phyloP scores from a whole-genome alignment of 2,113 vertebrate species.

The Urocolius indicus region DNA sequence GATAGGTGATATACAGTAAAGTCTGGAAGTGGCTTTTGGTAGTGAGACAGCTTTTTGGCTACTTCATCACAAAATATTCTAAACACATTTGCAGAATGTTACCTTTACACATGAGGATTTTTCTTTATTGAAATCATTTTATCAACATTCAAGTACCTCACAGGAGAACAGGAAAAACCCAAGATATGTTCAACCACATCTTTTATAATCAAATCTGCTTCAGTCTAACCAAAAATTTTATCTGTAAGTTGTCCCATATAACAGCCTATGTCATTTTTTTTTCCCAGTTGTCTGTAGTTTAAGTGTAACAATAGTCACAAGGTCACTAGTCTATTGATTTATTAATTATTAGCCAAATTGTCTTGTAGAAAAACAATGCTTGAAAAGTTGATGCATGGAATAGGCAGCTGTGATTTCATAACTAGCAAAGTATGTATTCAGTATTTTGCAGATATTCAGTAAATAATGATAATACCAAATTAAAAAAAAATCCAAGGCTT shows the following conservation, averaged over 20 bases:
- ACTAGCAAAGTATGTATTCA: neutral
- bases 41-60: neutral
- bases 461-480: neutral
- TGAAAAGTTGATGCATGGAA: neutral
- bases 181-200: neutral
- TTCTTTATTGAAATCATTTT: neutral
- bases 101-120: neutral
- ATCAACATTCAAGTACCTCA: neutral
- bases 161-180: neutral
- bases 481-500: neutral
- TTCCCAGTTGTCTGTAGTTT: neutral
- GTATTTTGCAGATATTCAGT: neutral
- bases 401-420: neutral
- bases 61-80: neutral
- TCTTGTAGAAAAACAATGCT: neutral
- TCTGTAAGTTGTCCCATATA: neutral
- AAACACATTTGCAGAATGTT: neutral
- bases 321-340: neutral
- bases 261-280: neutral
- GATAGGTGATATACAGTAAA: neutral
- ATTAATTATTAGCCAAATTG: neutral
- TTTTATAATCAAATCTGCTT: neutral
- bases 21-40: neutral
- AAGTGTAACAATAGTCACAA: neutral
- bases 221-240: neutral